Conservation (phyloP, 2,888 invertebrate genomes). For the Campoletis raptor region DNA sequence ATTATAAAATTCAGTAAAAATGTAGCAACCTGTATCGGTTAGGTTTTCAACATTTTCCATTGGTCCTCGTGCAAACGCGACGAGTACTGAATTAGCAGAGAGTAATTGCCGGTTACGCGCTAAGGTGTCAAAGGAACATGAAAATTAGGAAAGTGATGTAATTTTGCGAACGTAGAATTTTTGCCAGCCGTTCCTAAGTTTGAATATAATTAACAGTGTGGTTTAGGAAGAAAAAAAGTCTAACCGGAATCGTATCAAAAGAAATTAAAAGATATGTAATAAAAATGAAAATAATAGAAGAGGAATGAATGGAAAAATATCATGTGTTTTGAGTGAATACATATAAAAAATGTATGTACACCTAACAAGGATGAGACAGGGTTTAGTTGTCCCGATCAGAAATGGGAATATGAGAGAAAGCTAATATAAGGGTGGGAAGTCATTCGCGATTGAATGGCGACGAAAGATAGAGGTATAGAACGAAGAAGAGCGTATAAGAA, state of each 20-base stretch:
- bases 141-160: no score
- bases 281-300: background rate
- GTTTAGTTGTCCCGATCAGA: background rate
- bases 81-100: no score
- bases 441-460: conserved; percentile 60
- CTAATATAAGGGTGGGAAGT: conserved; percentile 47
- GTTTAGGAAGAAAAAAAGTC: background rate
- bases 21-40: no score
- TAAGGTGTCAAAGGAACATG: no score
- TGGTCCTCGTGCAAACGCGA: no score
- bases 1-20: no score
- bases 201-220: background rate
- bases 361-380: conserved; percentile 13
- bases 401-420: conserved; percentile 28
- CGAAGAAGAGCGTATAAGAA: conserved; percentile 21
- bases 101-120: no score
- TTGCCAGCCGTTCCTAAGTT: background rate
- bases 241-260: background rate
- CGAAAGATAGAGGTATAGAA: conserved; percentile 5
- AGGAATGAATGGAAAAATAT: background rate
- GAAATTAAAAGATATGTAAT: background rate
- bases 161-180: background rate
- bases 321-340: background rate
- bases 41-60: no score
- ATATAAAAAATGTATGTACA: background rate